These are phyloP conservation scores for Typhlichthys subterraneus DNA, from an alignment of 2,797 vertebrate genomes.

Conservation along the genomic window DNA sequence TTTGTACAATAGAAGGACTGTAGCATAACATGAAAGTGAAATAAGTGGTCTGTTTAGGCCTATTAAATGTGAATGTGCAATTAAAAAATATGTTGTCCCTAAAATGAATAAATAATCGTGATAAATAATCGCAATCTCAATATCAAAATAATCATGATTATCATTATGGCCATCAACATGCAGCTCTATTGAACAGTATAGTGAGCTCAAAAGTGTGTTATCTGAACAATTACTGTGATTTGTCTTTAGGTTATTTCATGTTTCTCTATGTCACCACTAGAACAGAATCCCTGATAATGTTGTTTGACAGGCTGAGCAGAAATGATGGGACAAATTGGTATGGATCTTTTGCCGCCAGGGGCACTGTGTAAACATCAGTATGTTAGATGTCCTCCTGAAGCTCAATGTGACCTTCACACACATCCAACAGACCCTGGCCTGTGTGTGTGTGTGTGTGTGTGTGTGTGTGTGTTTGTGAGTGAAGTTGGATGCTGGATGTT, in stretches of 20 bases:
- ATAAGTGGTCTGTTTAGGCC: too few relatives aligned
- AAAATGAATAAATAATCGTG: too few relatives aligned
- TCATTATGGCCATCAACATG: too few relatives aligned
- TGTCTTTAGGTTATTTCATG: conserved; percentile 19
- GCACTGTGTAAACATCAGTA: conserved; percentile 55
- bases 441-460: conserved; percentile 17
- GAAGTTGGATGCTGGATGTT: neutral
- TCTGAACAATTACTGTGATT: too few relatives aligned
- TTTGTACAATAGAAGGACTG: too few relatives aligned
- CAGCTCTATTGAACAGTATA: too few relatives aligned
- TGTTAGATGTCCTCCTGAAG: conserved; percentile 44
- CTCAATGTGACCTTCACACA: conserved; percentile 47
- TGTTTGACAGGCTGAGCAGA: conserved; percentile 21
- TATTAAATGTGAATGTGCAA: too few relatives aligned
- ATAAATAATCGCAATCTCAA: too few relatives aligned
- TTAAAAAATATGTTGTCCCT: too few relatives aligned
- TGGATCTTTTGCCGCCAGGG: conserved; percentile 56
- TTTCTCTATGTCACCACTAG: conserved; percentile 5
- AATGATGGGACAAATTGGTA: conserved; percentile 50
- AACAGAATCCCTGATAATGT: conserved; percentile 10
- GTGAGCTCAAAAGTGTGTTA: too few relatives aligned
- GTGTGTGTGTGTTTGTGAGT: conserved; percentile 1
- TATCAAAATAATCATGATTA: too few relatives aligned
- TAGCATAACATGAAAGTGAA: too few relatives aligned
- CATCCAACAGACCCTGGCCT: conserved; percentile 25